A percentile compares a stretch with the other conserved stretches of the same genome.
phyloP scores from a whole-genome alignment of 2,113 vertebrate species.

The Xenopus laevis region DNA sequence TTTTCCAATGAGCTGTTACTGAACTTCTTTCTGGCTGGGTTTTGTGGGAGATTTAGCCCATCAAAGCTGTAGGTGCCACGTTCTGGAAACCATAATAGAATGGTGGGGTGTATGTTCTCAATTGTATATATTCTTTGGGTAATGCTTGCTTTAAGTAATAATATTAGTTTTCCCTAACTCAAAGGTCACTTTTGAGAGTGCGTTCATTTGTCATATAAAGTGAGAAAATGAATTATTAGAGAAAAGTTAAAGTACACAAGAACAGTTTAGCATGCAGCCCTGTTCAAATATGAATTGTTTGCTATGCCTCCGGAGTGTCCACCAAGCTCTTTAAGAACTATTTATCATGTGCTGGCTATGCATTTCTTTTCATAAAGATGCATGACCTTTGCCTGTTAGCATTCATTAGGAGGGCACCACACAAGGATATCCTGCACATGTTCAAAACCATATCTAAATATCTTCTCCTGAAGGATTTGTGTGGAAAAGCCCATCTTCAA shows the following conservation, averaged over 20 bases:
- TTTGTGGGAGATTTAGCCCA: no score
- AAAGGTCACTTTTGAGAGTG: slow-evolving; percentile 38
- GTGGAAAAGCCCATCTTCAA: slow-evolving; percentile 84
- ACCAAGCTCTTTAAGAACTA: slow-evolving; percentile 64
- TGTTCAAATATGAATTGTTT: slow-evolving; percentile 62
- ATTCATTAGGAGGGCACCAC: slow-evolving; percentile 81
- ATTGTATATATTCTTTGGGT: background rate
- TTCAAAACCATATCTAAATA: slow-evolving; percentile 72
- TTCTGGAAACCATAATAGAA: no score
- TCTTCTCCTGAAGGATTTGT: slow-evolving; percentile 78
- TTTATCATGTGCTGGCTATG: slow-evolving; percentile 71
- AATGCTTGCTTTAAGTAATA: slow-evolving; percentile 29
- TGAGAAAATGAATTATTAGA: slow-evolving; percentile 29
- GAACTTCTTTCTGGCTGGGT: no score
- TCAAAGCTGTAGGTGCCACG: no score
- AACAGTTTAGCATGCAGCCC: slow-evolving; percentile 47
- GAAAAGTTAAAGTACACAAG: slow-evolving; percentile 38
- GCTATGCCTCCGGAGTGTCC: slow-evolving; percentile 62
- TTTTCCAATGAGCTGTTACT: no score
- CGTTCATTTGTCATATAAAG: slow-evolving; percentile 40
- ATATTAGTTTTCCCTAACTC: slow-evolving; percentile 37
- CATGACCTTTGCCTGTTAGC: slow-evolving; percentile 81
- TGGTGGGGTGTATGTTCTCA: background rate
- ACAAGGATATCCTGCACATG: slow-evolving; percentile 72
- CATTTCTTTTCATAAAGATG: slow-evolving; percentile 79